These are phyloP conservation scores for Pycnomerus fuliginosus DNA, from an alignment of 2,888 invertebrate species.

Conservation along the genomic window DNA sequence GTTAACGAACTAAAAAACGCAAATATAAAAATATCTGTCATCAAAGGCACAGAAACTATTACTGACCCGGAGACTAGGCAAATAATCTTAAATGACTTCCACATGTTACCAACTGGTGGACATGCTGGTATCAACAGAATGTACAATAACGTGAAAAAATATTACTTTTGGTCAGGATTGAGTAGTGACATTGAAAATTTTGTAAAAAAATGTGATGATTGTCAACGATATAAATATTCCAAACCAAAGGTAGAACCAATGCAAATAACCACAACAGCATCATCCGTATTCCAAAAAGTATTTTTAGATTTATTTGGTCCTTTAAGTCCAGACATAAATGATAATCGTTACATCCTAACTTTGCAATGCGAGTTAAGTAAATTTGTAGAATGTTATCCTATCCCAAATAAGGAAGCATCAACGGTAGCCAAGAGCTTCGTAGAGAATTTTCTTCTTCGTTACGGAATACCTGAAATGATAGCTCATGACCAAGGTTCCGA, in stretches of 20 bases:
- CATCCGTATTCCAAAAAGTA: slow-evolving; percentile 25
- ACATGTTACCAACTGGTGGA: no score
- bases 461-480: slow-evolving; percentile 23
- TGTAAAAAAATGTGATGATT: no score
- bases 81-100: no score
- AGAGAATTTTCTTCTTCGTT: slow-evolving; percentile 27
- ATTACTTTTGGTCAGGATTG: no score
- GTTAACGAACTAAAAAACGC: no score
- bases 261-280: slow-evolving; percentile 22
- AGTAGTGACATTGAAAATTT: no score
- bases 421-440: slow-evolving; percentile 21
- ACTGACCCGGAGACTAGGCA: no score
- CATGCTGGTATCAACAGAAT: no score
- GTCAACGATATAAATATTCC: no score
- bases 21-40: no score
- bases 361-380: slow-evolving; percentile 25
- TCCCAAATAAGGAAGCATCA: slow-evolving; percentile 17
- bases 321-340: slow-evolving; percentile 9
- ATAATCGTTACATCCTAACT: slow-evolving; percentile 19
- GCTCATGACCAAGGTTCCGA: slow-evolving; percentile 25
- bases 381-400: slow-evolving; percentile 21
- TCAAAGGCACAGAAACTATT: no score
- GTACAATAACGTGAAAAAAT: no score
- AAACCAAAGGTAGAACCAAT: slow-evolving; percentile 15
- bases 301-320: slow-evolving; percentile 25